Conservation (phyloP, 2,113 vertebrate species). For the Rhinopomastus cyanomelas region DNA sequence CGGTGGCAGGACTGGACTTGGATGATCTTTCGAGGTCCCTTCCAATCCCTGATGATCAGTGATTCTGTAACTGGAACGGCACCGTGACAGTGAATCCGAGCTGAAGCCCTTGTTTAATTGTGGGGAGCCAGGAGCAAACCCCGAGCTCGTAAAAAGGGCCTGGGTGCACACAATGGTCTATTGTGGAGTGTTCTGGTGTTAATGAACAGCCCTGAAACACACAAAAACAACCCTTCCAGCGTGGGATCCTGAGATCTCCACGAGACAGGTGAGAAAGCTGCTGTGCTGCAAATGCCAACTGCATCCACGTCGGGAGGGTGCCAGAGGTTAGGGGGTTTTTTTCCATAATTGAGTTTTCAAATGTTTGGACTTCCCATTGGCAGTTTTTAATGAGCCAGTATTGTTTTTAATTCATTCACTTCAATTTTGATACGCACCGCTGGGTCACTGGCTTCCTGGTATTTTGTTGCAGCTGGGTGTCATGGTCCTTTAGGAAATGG, state of each 20-base stretch:
- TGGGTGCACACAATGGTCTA: slow-evolving; percentile 49
- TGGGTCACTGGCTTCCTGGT: slow-evolving; percentile 67
- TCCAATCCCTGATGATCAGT: no score
- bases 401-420: slow-evolving; percentile 59
- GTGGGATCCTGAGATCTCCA: slow-evolving; percentile 10
- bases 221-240: slow-evolving; percentile 43
- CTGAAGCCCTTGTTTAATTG: slow-evolving; percentile 25
- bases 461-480: slow-evolving; percentile 69
- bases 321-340: slow-evolving; percentile 11
- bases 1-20: no score
- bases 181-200: slow-evolving; percentile 44
- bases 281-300: slow-evolving; percentile 49
- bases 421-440: slow-evolving; percentile 44
- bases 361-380: slow-evolving; percentile 64
- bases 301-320: slow-evolving; percentile 59
- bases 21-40: no score
- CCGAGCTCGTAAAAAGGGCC: slow-evolving; percentile 10
- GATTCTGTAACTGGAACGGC: slow-evolving; percentile 3
- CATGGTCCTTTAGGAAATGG: slow-evolving; percentile 54
- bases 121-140: neutral
- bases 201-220: slow-evolving; percentile 24
- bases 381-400: slow-evolving; percentile 57
- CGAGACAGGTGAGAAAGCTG: slow-evolving; percentile 66
- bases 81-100: neutral
- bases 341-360: slow-evolving; percentile 61